These are phyloP conservation scores for Gobius niger DNA, from an alignment of 2,113 vertebrate species.

Conservation along the genomic window DNA sequence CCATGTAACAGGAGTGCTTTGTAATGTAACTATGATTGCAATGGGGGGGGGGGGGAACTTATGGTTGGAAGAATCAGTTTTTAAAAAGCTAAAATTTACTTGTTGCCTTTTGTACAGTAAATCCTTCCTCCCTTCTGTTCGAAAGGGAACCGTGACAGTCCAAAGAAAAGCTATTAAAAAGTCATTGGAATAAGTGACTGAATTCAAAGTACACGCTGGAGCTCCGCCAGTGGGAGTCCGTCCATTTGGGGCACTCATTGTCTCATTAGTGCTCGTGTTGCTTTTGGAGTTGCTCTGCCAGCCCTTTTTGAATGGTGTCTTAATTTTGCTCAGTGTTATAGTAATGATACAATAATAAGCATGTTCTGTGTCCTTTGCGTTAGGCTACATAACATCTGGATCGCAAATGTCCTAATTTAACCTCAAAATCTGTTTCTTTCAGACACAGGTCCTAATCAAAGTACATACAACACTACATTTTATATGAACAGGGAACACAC, in stretches of 20 bases:
- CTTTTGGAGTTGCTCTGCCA: constrained; percentile 25
- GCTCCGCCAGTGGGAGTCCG: constrained; percentile 69
- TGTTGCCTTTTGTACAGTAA: neutral
- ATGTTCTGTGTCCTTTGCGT: neutral
- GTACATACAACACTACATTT: neutral
- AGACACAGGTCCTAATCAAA: neutral
- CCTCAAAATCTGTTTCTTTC: neutral
- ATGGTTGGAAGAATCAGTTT: neutral
- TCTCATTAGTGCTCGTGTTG: constrained; percentile 44
- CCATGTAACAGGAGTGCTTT: constrained; percentile 1
- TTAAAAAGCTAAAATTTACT: neutral
- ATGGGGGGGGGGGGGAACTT: too few species aligned
- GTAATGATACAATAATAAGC: constrained; percentile 3
- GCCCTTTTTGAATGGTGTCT: neutral
- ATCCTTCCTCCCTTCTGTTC: neutral
- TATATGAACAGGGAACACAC: neutral
- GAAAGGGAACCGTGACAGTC: constrained; percentile 37
- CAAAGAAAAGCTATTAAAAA: constrained; percentile 34
- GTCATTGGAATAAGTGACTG: constrained; percentile 60
- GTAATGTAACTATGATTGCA: constrained; percentile 7
- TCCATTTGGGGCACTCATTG: constrained; percentile 54
- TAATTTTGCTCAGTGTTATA: constrained; percentile 17
- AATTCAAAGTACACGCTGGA: constrained; percentile 63
- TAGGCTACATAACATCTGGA: neutral
- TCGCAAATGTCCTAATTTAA: constrained; percentile 2